Percentiles rank a stretch among this genome's conserved stretches.
These are phyloP conservation scores for Peucedramus taeniatus DNA, from an alignment of 2,113 vertebrate species.

Conservation along the genomic window DNA sequence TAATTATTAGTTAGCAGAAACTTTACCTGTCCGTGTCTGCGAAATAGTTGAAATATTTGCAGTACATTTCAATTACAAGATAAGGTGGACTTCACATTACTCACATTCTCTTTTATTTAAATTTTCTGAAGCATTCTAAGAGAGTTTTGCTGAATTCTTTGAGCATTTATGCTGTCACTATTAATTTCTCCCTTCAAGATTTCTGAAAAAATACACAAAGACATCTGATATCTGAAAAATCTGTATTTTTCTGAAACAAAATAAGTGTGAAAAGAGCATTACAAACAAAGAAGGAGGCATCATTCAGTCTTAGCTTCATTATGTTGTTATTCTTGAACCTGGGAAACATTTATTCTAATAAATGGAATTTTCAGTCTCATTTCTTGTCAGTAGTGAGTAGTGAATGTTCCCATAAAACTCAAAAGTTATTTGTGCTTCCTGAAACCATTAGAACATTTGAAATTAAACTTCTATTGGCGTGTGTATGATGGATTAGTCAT, in stretches of 20 bases:
- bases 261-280: background rate
- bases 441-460: background rate
- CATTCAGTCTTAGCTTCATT: background rate
- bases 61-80: background rate
- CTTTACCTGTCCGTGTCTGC: background rate
- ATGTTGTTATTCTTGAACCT: background rate
- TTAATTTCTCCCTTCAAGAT: background rate
- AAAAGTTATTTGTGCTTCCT: background rate
- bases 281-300: background rate
- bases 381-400: background rate
- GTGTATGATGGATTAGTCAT: background rate
- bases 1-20: constrained; percentile 28
- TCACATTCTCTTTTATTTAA: background rate
- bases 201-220: background rate
- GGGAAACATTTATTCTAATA: background rate
- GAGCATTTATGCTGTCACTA: background rate
- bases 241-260: background rate
- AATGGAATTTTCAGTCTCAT: background rate
- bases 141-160: background rate
- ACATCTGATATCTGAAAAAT: background rate
- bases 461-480: background rate
- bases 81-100: background rate
- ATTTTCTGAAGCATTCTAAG: background rate
- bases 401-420: background rate
- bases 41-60: background rate